Base-by-base conservation (phyloP, 1,140 invertebrate genomes). In the Ceratina australensis region DNA sequence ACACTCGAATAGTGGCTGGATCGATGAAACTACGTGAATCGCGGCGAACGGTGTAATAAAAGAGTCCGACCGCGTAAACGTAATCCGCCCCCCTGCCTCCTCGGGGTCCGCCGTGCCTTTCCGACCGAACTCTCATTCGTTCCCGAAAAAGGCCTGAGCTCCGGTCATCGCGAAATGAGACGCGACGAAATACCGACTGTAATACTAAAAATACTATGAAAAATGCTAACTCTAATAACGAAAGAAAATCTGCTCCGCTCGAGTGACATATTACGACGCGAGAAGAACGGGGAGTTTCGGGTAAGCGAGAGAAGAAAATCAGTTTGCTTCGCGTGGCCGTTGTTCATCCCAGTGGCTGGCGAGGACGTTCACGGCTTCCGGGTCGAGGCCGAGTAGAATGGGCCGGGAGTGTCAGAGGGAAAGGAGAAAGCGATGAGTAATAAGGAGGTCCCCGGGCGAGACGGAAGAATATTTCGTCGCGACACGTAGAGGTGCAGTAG, bases 41-140 rank as follows among this genome's bases (percentile, higher is more conserved):
- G 52, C 49, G 59, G 56, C 50, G 63, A 47, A 71, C 50, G 26
- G 16, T 16, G 56, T 85, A 85, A 82, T 80, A 79, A 85, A 85
- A 83, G 81, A 85, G 73, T 64, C 72, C 50, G 72, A 78, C 79
- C 76, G 77, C 73, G 78, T 78, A 79, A 81, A 86, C 74, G 78
- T 84, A 60, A 72, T 65, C 65, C 57, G 50, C 66, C 63, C 42
- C 26, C 59, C 33, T 18, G 18, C 42, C n/a, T 33, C 42, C 18
- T 33, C 50, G 57, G 10, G 33, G 33, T 10, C 8, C 33, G 5
- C 33, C 33, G 0, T 7, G 33, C 33, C 33, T 42, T 42, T 42
- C 10, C 33, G 33, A 42, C 33, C 33, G 33, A 3, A 10, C 33
- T 33, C 2, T 42, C 33, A 10, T 42, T 42, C 33, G 5, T 0